phyloP scores from a whole-genome alignment of 1,140 invertebrate species.

The Penaeus indicus region DNA sequence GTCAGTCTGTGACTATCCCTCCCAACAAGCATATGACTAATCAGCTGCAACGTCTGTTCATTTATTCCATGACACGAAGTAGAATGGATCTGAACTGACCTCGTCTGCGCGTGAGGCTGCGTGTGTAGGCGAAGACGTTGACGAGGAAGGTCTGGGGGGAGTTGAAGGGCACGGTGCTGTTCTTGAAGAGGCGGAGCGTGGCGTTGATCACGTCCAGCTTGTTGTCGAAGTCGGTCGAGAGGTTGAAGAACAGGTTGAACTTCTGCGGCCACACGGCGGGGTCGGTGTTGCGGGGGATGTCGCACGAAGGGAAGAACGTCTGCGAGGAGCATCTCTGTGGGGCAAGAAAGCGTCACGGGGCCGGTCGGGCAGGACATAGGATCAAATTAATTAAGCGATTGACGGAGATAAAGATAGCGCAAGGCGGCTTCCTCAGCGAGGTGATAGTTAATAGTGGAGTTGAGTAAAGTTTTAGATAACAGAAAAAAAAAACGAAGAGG shows the following conservation, averaged over 20 bases:
- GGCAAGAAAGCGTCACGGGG: neutral
- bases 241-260: slow-evolving; percentile 64
- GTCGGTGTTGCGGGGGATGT: slow-evolving; percentile 52
- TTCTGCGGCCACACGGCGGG: slow-evolving; percentile 47
- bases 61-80: too few species aligned
- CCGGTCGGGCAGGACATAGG: too few species aligned
- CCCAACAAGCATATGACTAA: neutral
- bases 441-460: neutral
- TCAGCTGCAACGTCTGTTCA: neutral
- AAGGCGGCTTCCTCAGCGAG: too few species aligned
- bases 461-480: neutral
- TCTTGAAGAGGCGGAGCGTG: slow-evolving; percentile 61
- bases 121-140: slow-evolving; percentile 48
- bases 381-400: too few species aligned
- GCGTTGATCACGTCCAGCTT: slow-evolving; percentile 59
- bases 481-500: neutral
- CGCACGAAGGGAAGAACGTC: slow-evolving; percentile 61
- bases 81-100: slow-evolving; percentile 31
- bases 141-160: slow-evolving; percentile 37
- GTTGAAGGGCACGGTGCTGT: slow-evolving; percentile 40
- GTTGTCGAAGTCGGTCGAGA: slow-evolving; percentile 55
- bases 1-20: neutral
- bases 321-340: slow-evolving; percentile 62
- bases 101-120: slow-evolving; percentile 56
- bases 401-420: too few species aligned